These are phyloP conservation scores for Molossus alvarezi DNA, from an alignment of 2,797 vertebrate species.

Conservation along the genomic window DNA sequence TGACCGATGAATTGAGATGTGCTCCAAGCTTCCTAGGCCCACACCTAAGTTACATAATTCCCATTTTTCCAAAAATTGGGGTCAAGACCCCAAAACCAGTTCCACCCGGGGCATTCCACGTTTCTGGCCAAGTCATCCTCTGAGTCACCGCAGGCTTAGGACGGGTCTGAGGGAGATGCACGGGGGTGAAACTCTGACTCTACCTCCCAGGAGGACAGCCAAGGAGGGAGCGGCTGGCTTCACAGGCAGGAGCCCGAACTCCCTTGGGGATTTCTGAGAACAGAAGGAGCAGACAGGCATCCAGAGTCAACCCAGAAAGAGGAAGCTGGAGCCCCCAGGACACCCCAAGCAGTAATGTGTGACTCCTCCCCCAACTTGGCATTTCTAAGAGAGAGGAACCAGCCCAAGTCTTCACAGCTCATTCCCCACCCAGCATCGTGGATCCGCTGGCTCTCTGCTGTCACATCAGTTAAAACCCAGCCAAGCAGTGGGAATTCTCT, in stretches of 20 bases:
- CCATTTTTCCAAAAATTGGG: background rate
- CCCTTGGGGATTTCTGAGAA: constrained; percentile 6
- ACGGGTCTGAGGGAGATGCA: background rate
- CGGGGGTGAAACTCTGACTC: background rate
- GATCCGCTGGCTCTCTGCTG: constrained; percentile 70
- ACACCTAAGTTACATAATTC: background rate
- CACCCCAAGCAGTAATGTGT: background rate
- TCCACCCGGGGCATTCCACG: background rate
- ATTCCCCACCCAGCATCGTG: background rate
- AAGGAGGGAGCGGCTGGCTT: background rate
- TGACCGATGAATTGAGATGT: background rate
- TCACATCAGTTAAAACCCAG: constrained; percentile 83
- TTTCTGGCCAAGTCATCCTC: background rate
- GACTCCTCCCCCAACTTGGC: background rate
- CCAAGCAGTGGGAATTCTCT: constrained; percentile 85
- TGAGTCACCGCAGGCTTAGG: background rate
- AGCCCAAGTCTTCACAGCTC: constrained; percentile 45
- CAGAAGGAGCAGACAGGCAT: background rate
- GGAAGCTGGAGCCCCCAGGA: background rate
- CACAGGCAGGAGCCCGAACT: background rate
- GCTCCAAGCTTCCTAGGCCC: background rate
- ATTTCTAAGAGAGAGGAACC: background rate
- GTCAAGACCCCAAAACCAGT: background rate
- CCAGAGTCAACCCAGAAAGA: background rate
- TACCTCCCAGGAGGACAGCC: background rate